These are phyloP conservation scores for Slavum lentiscoides DNA, from an alignment of 2,888 invertebrate genomes.

Conservation along the genomic window DNA sequence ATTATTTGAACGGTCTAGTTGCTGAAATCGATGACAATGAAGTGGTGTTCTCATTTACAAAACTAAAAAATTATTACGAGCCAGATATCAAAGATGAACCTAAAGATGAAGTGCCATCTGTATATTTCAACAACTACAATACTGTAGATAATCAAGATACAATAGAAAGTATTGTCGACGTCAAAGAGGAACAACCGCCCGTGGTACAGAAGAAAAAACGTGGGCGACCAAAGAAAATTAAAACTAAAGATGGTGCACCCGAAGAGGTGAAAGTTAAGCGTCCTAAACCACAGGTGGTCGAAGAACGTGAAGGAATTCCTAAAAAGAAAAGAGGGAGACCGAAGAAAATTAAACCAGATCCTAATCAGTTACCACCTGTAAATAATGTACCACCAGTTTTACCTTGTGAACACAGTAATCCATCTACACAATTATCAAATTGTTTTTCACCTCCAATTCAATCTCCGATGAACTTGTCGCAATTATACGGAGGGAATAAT, in stretches of 20 bases:
- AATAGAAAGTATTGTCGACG: conserved; percentile 34
- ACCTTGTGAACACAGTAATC: conserved; percentile 59
- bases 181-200: conserved; percentile 54
- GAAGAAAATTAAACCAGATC: conserved; percentile 72
- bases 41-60: conserved; percentile 79
- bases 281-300: conserved; percentile 57
- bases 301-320: conserved; percentile 63
- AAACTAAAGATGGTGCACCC: conserved; percentile 69
- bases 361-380: conserved; percentile 45
- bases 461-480: conserved; percentile 61
- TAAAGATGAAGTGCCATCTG: conserved; percentile 57
- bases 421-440: conserved; percentile 59
- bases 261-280: conserved; percentile 58
- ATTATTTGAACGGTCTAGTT: conserved; percentile 86
- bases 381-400: conserved; percentile 51
- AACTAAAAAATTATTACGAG: conserved; percentile 69
- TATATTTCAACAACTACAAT: conserved; percentile 41
- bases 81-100: conserved; percentile 62
- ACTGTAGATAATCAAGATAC: conserved; percentile 40
- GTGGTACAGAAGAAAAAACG: conserved; percentile 71
- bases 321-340: conserved; percentile 88
- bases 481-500: conserved; percentile 57
- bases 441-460: conserved; percentile 64
- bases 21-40: conserved; percentile 83
- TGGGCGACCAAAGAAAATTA: conserved; percentile 84